Conservation (phyloP, 1,140 invertebrate genomes). For the Drosophila virilis region DNA sequence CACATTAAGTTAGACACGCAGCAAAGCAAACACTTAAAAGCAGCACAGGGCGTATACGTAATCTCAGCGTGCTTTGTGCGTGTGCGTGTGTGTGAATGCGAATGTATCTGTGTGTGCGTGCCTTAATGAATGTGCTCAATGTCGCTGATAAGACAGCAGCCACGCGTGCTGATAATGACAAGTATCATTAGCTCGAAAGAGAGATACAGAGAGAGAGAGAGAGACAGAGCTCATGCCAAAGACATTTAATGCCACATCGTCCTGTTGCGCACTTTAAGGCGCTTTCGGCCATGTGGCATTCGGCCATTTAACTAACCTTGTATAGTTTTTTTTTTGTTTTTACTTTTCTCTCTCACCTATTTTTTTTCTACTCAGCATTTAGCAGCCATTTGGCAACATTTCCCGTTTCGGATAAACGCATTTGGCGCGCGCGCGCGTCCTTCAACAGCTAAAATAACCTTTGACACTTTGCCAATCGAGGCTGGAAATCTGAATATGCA, state of each 20-base stretch:
- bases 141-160: constrained; percentile 9
- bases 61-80: constrained; percentile 28
- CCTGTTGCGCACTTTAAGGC: constrained; percentile 64
- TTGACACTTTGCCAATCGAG: constrained; percentile 74
- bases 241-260: constrained; percentile 60
- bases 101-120: constrained; percentile 25
- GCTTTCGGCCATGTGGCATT: constrained; percentile 43
- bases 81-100: neutral
- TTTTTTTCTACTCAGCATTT: constrained; percentile 26
- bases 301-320: constrained; percentile 57
- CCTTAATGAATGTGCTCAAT: constrained; percentile 46
- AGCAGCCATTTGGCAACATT: constrained; percentile 64
- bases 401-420: constrained; percentile 77
- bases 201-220: neutral
- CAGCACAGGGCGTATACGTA: constrained; percentile 66
- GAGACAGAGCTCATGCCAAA: constrained; percentile 16
- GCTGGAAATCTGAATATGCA: constrained; percentile 23
- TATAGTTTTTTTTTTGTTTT: constrained; percentile 25
- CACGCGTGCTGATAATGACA: constrained; percentile 66
- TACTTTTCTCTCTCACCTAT: constrained; percentile 21
- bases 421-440: constrained; percentile 52
- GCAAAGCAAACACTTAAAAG: constrained; percentile 66
- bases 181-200: constrained; percentile 72
- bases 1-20: constrained; percentile 49
- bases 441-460: constrained; percentile 63